These are phyloP conservation scores for Protomyctophum bolini DNA, from an alignment of 2,113 vertebrate species.

Conservation along the genomic window DNA sequence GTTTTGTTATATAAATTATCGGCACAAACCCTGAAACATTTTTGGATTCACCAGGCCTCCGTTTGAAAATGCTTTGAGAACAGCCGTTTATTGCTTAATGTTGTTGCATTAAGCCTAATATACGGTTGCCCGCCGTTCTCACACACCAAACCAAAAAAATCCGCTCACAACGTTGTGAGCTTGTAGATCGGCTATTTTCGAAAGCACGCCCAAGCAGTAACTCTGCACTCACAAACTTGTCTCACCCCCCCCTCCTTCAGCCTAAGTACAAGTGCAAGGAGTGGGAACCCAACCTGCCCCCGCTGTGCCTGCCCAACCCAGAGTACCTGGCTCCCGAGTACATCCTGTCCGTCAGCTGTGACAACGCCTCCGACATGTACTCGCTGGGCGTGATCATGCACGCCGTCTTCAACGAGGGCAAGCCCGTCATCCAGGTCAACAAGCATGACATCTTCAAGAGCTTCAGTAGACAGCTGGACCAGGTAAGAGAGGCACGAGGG, in stretches of 20 bases:
- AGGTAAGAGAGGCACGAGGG: constrained; percentile 78
- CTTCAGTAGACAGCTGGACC: constrained; percentile 97
- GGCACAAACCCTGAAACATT: too few species aligned
- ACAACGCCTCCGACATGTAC: constrained; percentile 97
- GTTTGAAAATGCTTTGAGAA: too few species aligned
- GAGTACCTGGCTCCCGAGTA: constrained; percentile 98
- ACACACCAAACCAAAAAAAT: too few species aligned
- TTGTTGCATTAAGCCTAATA: too few species aligned
- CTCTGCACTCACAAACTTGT: too few species aligned
- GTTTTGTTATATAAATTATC: too few species aligned
- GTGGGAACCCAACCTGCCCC: constrained; percentile 96
- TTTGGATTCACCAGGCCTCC: too few species aligned
- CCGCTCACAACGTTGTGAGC: too few species aligned
- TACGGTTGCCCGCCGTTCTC: too few species aligned
- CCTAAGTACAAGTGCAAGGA: constrained; percentile 94
- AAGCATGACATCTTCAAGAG: constrained; percentile 99
- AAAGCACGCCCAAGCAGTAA: too few species aligned
- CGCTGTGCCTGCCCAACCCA: constrained; percentile 95
- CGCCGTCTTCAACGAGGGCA: constrained; percentile 97
- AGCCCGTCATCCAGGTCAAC: constrained; percentile 95
- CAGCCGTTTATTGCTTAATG: too few species aligned
- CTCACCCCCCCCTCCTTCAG: constrained; percentile 60
- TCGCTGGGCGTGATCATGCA: constrained; percentile 92
- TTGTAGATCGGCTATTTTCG: too few species aligned
- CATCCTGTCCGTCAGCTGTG: constrained; percentile 98